phyloP scores from a whole-genome alignment of 2,888 invertebrate species.

The Physocephala rufipes region DNA sequence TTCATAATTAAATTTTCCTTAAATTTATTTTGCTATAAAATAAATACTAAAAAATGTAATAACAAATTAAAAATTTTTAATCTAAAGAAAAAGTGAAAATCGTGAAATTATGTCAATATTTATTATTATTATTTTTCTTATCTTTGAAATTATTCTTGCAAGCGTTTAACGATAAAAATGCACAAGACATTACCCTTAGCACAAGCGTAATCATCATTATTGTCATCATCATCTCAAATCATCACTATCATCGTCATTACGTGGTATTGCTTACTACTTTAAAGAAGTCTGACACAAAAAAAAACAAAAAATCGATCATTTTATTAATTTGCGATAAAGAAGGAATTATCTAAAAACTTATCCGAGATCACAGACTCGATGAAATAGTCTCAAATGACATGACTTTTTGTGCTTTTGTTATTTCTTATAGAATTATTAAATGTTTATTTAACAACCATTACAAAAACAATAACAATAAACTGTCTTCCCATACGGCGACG shows the following conservation, averaged over 20 bases:
- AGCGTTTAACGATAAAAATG: background rate
- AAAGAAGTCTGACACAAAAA: too few relatives aligned
- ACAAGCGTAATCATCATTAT: background rate
- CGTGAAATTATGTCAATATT: background rate
- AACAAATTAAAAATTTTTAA: background rate
- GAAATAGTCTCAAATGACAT: background rate
- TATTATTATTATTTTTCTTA: background rate
- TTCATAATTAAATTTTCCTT: too few relatives aligned
- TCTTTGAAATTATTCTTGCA: background rate
- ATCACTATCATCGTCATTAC: too few relatives aligned
- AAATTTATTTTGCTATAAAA: background rate
- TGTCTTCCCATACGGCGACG: background rate
- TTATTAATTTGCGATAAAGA: too few relatives aligned
- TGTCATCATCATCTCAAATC: too few relatives aligned
- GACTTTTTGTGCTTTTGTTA: too few relatives aligned
- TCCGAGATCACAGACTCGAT: background rate
- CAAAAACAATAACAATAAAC: slow-evolving; percentile 15
- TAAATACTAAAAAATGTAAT: background rate
- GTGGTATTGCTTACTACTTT: too few relatives aligned
- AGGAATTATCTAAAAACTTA: too few relatives aligned
- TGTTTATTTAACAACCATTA: slow-evolving; percentile 33
- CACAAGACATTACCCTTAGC: too few relatives aligned
- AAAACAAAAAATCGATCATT: too few relatives aligned
- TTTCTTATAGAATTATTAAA: background rate
- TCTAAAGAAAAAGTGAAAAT: background rate